These are phyloP conservation scores for Gastracanthus pulcherrimus DNA, from an alignment of 2,888 invertebrate species.

Conservation along the genomic window DNA sequence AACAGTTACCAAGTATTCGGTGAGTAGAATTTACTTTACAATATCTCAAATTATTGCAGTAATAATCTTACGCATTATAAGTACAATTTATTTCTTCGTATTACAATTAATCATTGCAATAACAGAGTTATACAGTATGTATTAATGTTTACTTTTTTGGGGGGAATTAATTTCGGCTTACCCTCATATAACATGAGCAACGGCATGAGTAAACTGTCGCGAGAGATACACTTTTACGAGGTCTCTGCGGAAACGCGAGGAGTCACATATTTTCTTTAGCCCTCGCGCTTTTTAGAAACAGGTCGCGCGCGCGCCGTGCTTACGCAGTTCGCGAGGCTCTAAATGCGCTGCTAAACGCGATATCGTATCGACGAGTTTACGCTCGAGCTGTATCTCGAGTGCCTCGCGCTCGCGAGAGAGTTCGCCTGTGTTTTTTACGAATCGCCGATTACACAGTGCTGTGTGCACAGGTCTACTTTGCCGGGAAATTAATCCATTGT, in stretches of 20 bases:
- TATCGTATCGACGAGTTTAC: not conserved
- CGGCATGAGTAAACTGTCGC: not conserved
- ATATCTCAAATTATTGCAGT: too few species aligned
- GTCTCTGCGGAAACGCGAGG: not conserved
- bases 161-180: too few species aligned
- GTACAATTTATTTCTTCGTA: too few species aligned
- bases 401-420: too few species aligned
- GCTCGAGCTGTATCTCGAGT: not conserved
- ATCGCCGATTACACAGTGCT: not conserved
- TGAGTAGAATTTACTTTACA: too few species aligned
- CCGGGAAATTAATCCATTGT: not conserved
- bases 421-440: not conserved
- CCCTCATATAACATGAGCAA: too few species aligned
- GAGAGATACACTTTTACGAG: not conserved
- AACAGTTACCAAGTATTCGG: too few species aligned
- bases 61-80: too few species aligned
- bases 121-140: too few species aligned
- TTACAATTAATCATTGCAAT: too few species aligned
- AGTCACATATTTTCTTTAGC: not conserved
- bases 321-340: not conserved
- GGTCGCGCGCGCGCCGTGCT: slow-evolving; percentile 3
- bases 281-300: not conserved
- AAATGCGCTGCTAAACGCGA: not conserved
- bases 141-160: too few species aligned
- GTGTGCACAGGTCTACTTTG: not conserved